Base-by-base conservation (phyloP, 1,140 invertebrate species). In the Drosophila pseudoananassae region DNA sequence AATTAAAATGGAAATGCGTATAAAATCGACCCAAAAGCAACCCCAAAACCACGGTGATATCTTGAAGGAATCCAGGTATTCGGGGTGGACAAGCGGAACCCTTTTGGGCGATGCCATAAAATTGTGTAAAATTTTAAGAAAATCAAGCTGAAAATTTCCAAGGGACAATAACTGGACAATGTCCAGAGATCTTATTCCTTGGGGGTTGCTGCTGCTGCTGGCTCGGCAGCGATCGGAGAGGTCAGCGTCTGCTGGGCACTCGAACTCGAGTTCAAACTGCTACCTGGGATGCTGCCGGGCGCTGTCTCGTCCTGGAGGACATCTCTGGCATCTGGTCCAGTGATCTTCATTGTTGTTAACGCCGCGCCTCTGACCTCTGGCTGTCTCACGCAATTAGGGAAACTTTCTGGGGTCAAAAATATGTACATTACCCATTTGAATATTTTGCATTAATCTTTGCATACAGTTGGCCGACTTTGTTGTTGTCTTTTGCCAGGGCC, bases 111-210 rank as follows among this genome's bases (percentile, higher is more conserved):
- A 51, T 38, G 66, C 66, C 68, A 61, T 50, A 64, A 84, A 65
- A 61, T 47, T 78, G 72, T 60, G 59, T 49, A 70, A 58, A 70
- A 88, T 74, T 88, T 83, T 33, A 50, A 33, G 59, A 89, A 83
- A 88, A 88, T 88, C 76, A 63, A 71, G 83, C 83, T 83, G 83
- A 88, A 88, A 88, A 88, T 89, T 83, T 36, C 15, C 17, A 20
- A 66, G 46, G 52, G 60, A 75, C 72, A 51, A 55, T 60, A 17
- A 15, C 14, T 17, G 63, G 70, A 56, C 69, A 82, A 76, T 76
- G 66, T 76, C 76, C 79, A 61, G 52, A 0, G 17, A 51, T 50
- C 10, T 43, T 43, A 43, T 43, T 43, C 14, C 7, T 25, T 33
- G 65, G 66, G 79, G 83, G 83, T 76, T 78, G 78, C 29, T 29